Conservation (phyloP, 30 jellyfish, hydroid and myxozoan genomes). For the Morbakka virulenta region DNA sequence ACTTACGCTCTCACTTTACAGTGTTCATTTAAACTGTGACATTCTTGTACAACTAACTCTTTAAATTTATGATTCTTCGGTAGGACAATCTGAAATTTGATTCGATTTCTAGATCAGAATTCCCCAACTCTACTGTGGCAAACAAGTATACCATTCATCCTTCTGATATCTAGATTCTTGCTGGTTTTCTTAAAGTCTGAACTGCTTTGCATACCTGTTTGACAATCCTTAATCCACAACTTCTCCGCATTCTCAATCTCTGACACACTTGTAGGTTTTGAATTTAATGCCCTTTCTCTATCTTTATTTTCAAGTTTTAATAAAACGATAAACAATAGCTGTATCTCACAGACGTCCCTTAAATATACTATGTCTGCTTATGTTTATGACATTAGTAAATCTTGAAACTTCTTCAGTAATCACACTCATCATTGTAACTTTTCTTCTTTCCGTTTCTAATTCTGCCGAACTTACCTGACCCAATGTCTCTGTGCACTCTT, state of each 20-base stretch:
- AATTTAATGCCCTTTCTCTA: background rate
- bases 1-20: too few species aligned
- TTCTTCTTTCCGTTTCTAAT: constrained; percentile 28
- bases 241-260: constrained; percentile 31
- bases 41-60: too few species aligned
- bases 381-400: constrained; percentile 6
- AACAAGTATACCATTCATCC: too few species aligned
- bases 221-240: constrained; percentile 40
- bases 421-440: constrained; percentile 1
- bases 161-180: background rate
- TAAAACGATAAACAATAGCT: constrained; percentile 9
- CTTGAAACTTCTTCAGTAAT: background rate
- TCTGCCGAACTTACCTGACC: constrained; percentile 1
- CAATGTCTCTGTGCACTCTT: constrained; percentile 14
- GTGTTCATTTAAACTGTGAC: too few species aligned
- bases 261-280: background rate
- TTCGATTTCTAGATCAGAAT: too few species aligned
- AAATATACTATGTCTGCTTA: constrained; percentile 4
- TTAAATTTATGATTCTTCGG: too few species aligned
- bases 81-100: too few species aligned
- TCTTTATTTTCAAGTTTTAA: constrained; percentile 1
- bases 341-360: constrained; percentile 8
- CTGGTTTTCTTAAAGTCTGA: background rate
- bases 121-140: too few species aligned
- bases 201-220: background rate